phyloP scores from a whole-genome alignment of 1,140 invertebrate genomes.

The Leucophenga varia region DNA sequence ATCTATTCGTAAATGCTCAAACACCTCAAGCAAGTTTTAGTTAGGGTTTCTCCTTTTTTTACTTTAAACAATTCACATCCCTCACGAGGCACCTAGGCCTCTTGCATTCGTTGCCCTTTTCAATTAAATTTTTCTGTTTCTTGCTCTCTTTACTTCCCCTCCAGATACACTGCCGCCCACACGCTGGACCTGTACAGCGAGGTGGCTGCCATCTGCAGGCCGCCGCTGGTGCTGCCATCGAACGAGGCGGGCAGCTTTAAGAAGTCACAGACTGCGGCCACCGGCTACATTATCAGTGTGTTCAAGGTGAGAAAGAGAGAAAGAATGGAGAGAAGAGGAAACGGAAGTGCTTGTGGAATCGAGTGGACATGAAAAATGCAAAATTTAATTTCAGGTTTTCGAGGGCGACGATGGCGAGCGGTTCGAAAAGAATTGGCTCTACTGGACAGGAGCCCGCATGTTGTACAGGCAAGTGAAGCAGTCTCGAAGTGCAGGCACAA shows the following conservation, averaged over 20 bases:
- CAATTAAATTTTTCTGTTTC: neutral
- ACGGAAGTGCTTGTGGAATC: no score
- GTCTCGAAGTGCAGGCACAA: neutral
- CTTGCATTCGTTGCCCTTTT: no score
- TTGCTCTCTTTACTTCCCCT: neutral
- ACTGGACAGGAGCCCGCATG: slow-evolving; percentile 86
- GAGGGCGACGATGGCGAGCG: slow-evolving; percentile 89
- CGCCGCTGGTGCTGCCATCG: slow-evolving; percentile 66
- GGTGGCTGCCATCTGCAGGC: slow-evolving; percentile 85
- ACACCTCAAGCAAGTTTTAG: no score
- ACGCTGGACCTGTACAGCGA: slow-evolving; percentile 84
- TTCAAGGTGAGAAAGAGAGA: slow-evolving; percentile 69
- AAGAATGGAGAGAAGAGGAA: no score
- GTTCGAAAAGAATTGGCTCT: slow-evolving; percentile 90
- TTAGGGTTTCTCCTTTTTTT: no score
- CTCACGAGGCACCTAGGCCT: neutral
- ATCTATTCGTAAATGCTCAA: no score
- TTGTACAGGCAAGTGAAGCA: no score
- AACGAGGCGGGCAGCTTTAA: slow-evolving; percentile 71
- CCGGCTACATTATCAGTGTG: slow-evolving; percentile 88
- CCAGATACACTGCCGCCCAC: slow-evolving; percentile 76
- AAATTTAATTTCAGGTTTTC: slow-evolving; percentile 66
- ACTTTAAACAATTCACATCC: neutral
- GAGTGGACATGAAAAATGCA: slow-evolving; percentile 41
- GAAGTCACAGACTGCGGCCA: slow-evolving; percentile 73